These are phyloP conservation scores for Dryas iulia DNA, from an alignment of 1,140 invertebrate species.

Conservation along the genomic window DNA sequence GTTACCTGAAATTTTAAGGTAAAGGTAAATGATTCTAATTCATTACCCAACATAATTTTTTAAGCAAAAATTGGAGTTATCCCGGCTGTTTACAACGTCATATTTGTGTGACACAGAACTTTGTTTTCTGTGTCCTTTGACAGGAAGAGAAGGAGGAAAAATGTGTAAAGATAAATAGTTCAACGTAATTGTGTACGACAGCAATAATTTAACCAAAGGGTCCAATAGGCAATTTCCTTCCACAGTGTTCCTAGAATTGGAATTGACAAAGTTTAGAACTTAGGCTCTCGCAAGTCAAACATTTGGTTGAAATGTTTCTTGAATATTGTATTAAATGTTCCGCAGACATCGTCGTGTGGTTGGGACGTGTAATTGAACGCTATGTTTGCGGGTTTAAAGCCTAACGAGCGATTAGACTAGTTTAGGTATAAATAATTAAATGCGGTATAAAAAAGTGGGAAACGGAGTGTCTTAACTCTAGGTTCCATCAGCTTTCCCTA, in stretches of 20 bases:
- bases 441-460: no score
- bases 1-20: no score
- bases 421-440: not conserved
- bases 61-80: no score
- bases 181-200: not conserved
- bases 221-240: not conserved
- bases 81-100: no score
- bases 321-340: not conserved
- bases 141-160: not conserved
- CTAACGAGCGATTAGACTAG: not conserved
- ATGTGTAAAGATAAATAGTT: not conserved
- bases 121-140: no score
- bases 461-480: no score
- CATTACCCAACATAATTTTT: no score
- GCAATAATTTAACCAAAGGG: not conserved
- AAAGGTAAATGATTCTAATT: no score
- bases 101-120: no score
- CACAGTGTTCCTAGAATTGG: not conserved
- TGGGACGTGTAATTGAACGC: not conserved
- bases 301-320: not conserved
- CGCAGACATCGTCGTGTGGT: not conserved
- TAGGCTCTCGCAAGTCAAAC: not conserved
- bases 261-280: not conserved
- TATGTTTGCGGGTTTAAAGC: not conserved
- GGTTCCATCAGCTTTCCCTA: no score